Evolutionary conservation across 1,140 invertebrate genomes (phyloP).

Genomic region (Temnothorax longispinosus): DNA sequence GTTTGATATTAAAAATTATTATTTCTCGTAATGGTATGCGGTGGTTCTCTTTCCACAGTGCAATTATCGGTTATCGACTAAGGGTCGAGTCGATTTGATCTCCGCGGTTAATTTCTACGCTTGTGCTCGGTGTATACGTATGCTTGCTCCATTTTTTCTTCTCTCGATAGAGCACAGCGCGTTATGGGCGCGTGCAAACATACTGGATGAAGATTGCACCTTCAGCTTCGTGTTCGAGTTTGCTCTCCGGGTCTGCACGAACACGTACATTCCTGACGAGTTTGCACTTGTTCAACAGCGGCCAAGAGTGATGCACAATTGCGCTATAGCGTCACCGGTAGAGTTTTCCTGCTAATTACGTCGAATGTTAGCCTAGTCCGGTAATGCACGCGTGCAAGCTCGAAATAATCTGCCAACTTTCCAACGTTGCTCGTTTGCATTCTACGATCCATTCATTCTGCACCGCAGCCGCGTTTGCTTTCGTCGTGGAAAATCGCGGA

Average conservation of each 20-base stretch:
- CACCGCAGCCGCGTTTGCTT: neutral
- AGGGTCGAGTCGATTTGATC: neutral
- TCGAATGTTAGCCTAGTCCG: constrained; percentile 30
- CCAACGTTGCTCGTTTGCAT: constrained; percentile 2
- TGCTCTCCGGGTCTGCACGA: neutral
- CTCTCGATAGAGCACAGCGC: neutral
- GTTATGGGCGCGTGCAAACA: constrained; percentile 25
- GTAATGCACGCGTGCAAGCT: neutral
- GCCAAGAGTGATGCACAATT: constrained; percentile 40
- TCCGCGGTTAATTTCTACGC: constrained; percentile 7
- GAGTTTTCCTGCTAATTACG: constrained; percentile 53
- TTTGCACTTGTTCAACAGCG: constrained; percentile 47
- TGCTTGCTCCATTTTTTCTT: neutral
- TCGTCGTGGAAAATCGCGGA: constrained; percentile 15
- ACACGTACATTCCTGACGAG: constrained; percentile 39
- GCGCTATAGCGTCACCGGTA: constrained; percentile 14
- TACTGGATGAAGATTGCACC: neutral
- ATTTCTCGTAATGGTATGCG: neutral
- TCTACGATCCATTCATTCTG: constrained; percentile 2
- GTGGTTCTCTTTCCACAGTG: neutral
- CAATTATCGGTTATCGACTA: constrained; percentile 2
- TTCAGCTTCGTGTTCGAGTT: neutral
- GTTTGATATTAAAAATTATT: constrained; percentile 52
- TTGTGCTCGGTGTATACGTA: neutral
- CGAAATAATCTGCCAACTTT: constrained; percentile 51